Conservation (phyloP, 2,797 vertebrate species). For the Phrynocephalus guinanensis region DNA sequence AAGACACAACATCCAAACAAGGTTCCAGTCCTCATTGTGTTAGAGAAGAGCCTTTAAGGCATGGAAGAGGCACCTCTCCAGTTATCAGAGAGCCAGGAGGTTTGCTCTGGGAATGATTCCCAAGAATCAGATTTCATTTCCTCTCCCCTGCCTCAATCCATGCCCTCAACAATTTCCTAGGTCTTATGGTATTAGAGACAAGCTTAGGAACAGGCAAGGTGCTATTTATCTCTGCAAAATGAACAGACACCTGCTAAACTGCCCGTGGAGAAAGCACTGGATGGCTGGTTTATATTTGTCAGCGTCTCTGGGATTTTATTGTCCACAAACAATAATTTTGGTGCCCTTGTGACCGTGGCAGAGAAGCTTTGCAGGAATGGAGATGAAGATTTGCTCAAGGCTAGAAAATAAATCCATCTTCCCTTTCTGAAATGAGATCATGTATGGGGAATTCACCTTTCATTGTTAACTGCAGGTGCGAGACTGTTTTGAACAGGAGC, state of each 20-base stretch:
- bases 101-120: background rate
- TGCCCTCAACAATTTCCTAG: background rate
- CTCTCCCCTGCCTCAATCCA: background rate
- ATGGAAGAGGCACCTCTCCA: background rate
- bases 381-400: too few species aligned
- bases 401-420: too few species aligned
- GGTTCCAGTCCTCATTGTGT: background rate
- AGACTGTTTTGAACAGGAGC: background rate
- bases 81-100: background rate
- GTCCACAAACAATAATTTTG: too few species aligned
- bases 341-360: too few species aligned
- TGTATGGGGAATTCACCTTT: background rate
- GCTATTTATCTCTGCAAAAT: background rate
- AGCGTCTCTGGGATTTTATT: background rate
- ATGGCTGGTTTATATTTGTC: background rate
- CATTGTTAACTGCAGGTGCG: background rate
- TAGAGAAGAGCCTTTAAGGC: background rate
- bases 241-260: background rate
- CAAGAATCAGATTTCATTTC: background rate
- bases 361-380: too few species aligned
- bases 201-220: too few species aligned
- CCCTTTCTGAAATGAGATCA: too few species aligned
- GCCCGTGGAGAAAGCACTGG: background rate
- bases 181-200: background rate
- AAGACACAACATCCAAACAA: background rate